Conservation (phyloP, 2,888 invertebrate genomes). For the Margaritifera margaritifera region DNA sequence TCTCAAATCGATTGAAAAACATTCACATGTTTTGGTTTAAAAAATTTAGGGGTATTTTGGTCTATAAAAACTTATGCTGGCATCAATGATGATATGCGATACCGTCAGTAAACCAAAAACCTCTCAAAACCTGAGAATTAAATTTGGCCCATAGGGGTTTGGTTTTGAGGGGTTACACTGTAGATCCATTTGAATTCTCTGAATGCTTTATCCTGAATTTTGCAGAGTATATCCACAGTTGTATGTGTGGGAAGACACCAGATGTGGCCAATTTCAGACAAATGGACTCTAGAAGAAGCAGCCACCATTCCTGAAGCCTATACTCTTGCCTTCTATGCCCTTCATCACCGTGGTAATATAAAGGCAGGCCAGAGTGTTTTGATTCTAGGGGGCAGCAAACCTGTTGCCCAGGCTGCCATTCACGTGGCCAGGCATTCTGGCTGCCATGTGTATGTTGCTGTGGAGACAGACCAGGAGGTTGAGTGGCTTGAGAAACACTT, state of each 20-base stretch:
- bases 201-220: constrained; percentile 1
- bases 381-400: constrained; percentile 82
- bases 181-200: neutral
- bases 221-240: constrained; percentile 83
- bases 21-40: too few relatives aligned
- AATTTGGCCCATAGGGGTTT: neutral
- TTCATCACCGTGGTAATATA: constrained; percentile 89
- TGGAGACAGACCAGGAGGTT: constrained; percentile 86
- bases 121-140: neutral
- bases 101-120: too few relatives aligned
- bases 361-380: constrained; percentile 80
- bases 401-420: constrained; percentile 97
- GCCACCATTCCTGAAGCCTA: constrained; percentile 94
- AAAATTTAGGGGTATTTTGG: too few relatives aligned
- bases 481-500: constrained; percentile 84
- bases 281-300: constrained; percentile 93
- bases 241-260: constrained; percentile 85
- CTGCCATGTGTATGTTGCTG: constrained; percentile 85
- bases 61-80: too few relatives aligned
- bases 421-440: constrained; percentile 92
- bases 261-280: constrained; percentile 88
- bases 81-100: too few relatives aligned
- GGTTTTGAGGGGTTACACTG: neutral
- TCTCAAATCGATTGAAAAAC: too few relatives aligned
- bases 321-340: constrained; percentile 89